Evolutionary conservation across 2,113 vertebrate genomes (phyloP), one percentile per base, ranked within the genome.

Genomic region (Chaenocephalus aceratus): DNA sequence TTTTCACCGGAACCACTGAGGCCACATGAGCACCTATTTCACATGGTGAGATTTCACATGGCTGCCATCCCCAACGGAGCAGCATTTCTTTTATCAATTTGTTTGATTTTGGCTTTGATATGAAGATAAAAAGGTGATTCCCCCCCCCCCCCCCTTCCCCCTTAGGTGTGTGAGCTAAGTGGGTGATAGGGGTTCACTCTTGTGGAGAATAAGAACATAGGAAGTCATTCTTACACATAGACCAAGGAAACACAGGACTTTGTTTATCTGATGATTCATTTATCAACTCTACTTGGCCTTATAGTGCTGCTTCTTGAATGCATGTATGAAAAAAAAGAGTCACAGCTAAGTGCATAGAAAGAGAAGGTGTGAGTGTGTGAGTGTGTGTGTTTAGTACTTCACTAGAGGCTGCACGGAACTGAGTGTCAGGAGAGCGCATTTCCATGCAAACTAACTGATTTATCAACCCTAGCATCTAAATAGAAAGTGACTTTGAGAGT

Each of bases 71-170:
- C 81, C 86, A 79, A 1, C n/a, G 76, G 86, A 80, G 61, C 30
- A 36, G 54, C 1, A 52, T 75, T 69, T 48, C 72, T 48, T 70
- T 85, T 77, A 84, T 76, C 64, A 53, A 59, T 41, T 41, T 48
- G 58, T 86, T 79, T 88, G 88, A 90, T 93, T 89, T 84, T 45
- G 68, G 75, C 56, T 90, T 86, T 77, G 90, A 91, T 88, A 80
- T 73, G 73, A 57, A 82, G 49, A 71, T 30, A 72, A 77, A 80
- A 66, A 54, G 49, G 60, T 45, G 14, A 30, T 71, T 70, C 67
- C 57, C 67, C 10, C 21, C 62, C 57, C 61, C 52, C 6, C 6
- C 36, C 36, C 36, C 6, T 6, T 41, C 6, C 36, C 5, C 36
- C 5, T 41, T 41, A 6, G 6, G 78, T 72, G 53, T 64, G 61